Conservation (phyloP, 2,888 invertebrate genomes). For the Temnothorax rugatulus region DNA sequence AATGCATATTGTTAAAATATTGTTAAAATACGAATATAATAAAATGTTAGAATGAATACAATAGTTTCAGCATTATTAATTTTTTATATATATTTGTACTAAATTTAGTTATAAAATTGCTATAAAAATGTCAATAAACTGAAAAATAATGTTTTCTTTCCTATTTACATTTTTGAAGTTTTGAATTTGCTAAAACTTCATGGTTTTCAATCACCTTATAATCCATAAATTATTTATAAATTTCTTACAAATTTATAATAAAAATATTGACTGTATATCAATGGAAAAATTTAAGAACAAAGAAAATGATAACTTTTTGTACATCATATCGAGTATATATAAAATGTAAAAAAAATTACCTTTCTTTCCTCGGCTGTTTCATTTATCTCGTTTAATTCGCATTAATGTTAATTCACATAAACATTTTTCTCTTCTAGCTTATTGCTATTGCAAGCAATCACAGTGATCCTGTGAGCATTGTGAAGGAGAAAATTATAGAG, state of each 20-base stretch:
- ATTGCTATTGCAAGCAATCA: constrained; percentile 32
- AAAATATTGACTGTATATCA: neutral
- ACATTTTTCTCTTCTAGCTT: constrained; percentile 19
- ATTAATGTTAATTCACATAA: neutral
- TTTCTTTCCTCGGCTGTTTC: neutral
- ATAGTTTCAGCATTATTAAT: neutral
- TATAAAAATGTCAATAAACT: no score
- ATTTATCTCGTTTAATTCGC: neutral
- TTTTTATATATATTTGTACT: neutral
- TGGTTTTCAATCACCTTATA: neutral
- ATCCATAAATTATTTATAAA: neutral
- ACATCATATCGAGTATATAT: neutral
- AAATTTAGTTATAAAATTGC: neutral
- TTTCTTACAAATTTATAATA: neutral
- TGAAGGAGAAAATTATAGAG: constrained; percentile 40
- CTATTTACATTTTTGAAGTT: constrained; percentile 1
- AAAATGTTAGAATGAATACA: neutral
- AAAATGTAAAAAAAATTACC: neutral
- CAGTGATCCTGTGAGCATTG: neutral
- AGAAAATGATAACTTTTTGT: neutral
- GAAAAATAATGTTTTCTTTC: neutral
- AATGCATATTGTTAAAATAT: neutral
- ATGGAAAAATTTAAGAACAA: neutral
- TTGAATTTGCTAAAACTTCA: neutral
- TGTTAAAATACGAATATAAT: neutral